Conservation (phyloP, 2,797 vertebrate genomes). For the Pangasius macronema region DNA sequence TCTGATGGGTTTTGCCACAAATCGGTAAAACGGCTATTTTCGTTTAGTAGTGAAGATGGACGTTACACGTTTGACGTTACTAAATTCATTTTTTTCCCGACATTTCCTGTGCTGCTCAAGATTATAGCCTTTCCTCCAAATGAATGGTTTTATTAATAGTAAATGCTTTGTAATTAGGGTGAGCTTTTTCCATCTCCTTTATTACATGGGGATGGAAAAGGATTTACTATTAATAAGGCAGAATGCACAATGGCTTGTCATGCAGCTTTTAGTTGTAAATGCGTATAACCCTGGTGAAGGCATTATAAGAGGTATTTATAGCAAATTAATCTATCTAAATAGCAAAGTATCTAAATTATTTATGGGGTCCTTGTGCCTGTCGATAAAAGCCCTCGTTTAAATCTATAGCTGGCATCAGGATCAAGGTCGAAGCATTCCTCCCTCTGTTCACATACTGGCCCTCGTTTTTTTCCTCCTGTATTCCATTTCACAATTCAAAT, state of each 20-base stretch:
- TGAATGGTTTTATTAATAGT: slow-evolving; percentile 35
- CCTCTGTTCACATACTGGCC: not conserved
- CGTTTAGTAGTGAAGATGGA: not conserved
- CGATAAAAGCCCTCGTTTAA: not conserved
- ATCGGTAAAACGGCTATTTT: not conserved
- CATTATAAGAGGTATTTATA: slow-evolving; percentile 31
- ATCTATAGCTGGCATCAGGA: slow-evolving; percentile 26
- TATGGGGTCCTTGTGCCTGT: slow-evolving; percentile 18
- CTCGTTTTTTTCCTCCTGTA: not conserved
- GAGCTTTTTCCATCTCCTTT: slow-evolving; percentile 33
- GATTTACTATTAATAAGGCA: slow-evolving; percentile 33
- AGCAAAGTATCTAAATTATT: slow-evolving; percentile 17
- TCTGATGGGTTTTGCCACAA: not conserved
- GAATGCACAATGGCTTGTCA: slow-evolving; percentile 25
- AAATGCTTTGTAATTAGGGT: slow-evolving; percentile 29
- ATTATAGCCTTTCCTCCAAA: slow-evolving; percentile 14
- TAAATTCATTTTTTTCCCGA: not conserved
- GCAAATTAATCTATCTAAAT: slow-evolving; percentile 13
- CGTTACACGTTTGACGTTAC: not conserved
- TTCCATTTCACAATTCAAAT: not conserved
- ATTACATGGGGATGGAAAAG: slow-evolving; percentile 22
- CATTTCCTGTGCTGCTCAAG: slow-evolving; percentile 7
- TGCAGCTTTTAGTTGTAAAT: slow-evolving; percentile 5
- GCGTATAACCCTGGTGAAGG: slow-evolving; percentile 26
- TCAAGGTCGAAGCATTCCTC: not conserved